Conservation (phyloP, 2,797 vertebrate genomes). For the Podargus strigoides region DNA sequence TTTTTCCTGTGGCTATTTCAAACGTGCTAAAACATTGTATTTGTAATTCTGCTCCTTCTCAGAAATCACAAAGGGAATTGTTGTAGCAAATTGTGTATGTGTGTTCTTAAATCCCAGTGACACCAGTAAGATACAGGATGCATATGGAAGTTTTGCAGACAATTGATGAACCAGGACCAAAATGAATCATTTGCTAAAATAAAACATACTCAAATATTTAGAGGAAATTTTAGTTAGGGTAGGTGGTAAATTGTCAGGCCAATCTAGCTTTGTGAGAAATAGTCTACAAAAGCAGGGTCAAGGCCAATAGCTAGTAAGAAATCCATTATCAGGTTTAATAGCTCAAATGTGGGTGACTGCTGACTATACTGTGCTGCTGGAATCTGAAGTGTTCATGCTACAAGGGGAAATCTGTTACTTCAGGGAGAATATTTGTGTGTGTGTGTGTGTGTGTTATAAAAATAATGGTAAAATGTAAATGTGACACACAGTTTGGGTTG, state of each 20-base stretch:
- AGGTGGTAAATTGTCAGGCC: neutral
- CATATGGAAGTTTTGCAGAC: neutral
- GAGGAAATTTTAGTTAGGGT: neutral
- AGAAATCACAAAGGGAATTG: neutral
- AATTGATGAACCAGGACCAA: neutral
- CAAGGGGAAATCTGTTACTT: neutral
- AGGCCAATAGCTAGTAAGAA: neutral
- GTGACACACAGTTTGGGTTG: neutral
- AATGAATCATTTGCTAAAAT: neutral
- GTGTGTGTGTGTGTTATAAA: neutral
- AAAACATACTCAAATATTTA: neutral
- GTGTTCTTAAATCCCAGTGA: neutral
- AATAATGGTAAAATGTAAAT: neutral
- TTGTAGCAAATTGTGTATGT: neutral
- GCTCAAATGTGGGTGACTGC: neutral
- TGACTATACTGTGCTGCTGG: neutral
- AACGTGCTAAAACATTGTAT: neutral
- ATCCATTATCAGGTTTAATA: neutral
- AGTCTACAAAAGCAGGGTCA: neutral
- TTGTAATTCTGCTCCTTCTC: neutral
- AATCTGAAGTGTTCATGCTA: neutral
- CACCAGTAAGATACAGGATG: neutral
- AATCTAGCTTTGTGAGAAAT: neutral
- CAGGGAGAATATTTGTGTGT: neutral
- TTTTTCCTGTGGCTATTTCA: neutral